Conservation (phyloP, 2,888 invertebrate genomes). For the Lasioglossum pauxillum region DNA sequence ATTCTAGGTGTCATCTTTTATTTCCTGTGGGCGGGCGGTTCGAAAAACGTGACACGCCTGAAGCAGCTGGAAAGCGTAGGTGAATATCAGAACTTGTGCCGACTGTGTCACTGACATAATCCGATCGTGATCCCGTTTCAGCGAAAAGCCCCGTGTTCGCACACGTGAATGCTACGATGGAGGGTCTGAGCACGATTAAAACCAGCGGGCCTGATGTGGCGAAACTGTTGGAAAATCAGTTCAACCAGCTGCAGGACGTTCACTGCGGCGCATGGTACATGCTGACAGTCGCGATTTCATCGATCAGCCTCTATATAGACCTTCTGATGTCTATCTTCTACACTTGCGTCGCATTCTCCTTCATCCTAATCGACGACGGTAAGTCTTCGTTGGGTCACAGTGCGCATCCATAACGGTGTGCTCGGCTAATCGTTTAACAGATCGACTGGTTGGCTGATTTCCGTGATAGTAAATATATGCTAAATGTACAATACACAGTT, state of each 20-base stretch:
- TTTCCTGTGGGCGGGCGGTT: slow-evolving; percentile 87
- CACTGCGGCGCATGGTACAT: slow-evolving; percentile 90
- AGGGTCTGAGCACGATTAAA: slow-evolving; percentile 94
- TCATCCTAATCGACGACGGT: slow-evolving; percentile 87
- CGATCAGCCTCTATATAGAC: slow-evolving; percentile 92
- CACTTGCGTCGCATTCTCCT: slow-evolving; percentile 87
- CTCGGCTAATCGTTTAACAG: too few species aligned
- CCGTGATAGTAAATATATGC: too few species aligned
- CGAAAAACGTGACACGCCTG: slow-evolving; percentile 89
- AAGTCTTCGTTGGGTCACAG: slow-evolving; percentile 35
- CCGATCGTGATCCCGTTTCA: slow-evolving; percentile 50
- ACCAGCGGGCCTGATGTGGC: slow-evolving; percentile 89
- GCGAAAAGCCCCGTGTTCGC: slow-evolving; percentile 95
- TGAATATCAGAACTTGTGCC: slow-evolving; percentile 72
- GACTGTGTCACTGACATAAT: not conserved
- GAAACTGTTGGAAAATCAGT: slow-evolving; percentile 89
- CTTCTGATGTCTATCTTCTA: slow-evolving; percentile 89
- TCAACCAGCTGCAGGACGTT: slow-evolving; percentile 89
- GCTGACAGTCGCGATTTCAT: slow-evolving; percentile 87
- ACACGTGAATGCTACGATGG: slow-evolving; percentile 93
- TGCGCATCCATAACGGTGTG: too few species aligned
- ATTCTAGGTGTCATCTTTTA: slow-evolving; percentile 88
- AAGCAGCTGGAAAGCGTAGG: slow-evolving; percentile 87
- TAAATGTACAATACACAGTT: too few species aligned
- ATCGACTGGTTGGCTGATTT: too few species aligned